phyloP scores from a whole-genome alignment of 2,797 vertebrate genomes.

The Lutjanus argentimaculatus region DNA sequence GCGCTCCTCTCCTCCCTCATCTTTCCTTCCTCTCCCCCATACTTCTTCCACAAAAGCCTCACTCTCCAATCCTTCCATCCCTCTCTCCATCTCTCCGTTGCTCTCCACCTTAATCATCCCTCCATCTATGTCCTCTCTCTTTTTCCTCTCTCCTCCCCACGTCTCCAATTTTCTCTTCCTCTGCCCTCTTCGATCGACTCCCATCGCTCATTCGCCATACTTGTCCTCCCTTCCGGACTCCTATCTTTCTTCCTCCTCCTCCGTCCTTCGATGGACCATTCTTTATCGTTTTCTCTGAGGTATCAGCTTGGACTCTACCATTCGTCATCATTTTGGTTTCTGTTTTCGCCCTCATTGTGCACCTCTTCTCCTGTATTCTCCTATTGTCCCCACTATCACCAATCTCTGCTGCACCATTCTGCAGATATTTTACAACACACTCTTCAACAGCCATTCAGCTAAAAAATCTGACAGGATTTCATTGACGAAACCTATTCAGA shows the following conservation, averaged over 20 bases:
- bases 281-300: slow-evolving; percentile 60
- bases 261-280: slow-evolving; percentile 36
- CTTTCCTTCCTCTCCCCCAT: slow-evolving; percentile 37
- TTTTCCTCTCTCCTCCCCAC: slow-evolving; percentile 43
- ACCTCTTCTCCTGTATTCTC: slow-evolving; percentile 19
- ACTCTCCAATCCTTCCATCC: slow-evolving; percentile 45
- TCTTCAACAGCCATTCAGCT: slow-evolving; percentile 11
- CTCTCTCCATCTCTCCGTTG: slow-evolving; percentile 32
- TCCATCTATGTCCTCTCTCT: slow-evolving; percentile 54
- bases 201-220: slow-evolving; percentile 65
- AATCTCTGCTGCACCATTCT: background rate
- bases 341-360: slow-evolving; percentile 18
- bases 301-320: slow-evolving; percentile 52
- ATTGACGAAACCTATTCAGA: background rate
- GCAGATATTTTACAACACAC: slow-evolving; percentile 14
- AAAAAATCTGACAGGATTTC: slow-evolving; percentile 5
- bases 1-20: slow-evolving; percentile 45
- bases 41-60: slow-evolving; percentile 51
- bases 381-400: background rate
- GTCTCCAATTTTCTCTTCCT: slow-evolving; percentile 51
- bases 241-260: slow-evolving; percentile 46
- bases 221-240: slow-evolving; percentile 64
- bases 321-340: slow-evolving; percentile 61
- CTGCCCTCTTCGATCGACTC: slow-evolving; percentile 50
- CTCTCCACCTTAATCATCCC: slow-evolving; percentile 67